Evolutionary conservation across 1,140 invertebrate species (phyloP).

Genomic region (Aphelinus atriplicis): DNA sequence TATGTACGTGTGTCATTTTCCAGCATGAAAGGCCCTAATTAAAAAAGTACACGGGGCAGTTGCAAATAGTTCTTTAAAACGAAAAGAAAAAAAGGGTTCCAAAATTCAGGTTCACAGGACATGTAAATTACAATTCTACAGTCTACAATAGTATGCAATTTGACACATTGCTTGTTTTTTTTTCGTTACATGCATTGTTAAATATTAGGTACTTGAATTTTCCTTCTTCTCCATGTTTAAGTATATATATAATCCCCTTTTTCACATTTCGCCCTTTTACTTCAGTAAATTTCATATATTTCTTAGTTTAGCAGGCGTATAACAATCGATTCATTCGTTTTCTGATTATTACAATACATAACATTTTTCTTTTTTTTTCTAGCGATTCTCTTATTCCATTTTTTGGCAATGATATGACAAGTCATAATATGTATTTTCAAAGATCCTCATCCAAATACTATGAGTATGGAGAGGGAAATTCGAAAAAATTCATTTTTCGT

Average conservation of each 20-base stretch:
- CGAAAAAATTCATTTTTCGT: constrained; percentile 10
- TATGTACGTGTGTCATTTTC: constrained; percentile 6
- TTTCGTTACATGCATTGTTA: constrained; percentile 60
- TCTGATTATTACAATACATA: constrained; percentile 37
- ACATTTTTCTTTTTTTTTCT: constrained; percentile 25
- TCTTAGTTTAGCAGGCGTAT: constrained; percentile 56
- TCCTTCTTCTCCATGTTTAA: constrained; percentile 46
- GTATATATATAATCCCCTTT: constrained; percentile 47
- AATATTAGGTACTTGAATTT: constrained; percentile 48
- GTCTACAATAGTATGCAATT: constrained; percentile 62
- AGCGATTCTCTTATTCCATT: constrained; percentile 11
- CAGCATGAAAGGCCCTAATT: constrained; percentile 7
- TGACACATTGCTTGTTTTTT: constrained; percentile 58
- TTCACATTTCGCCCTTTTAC: constrained; percentile 50
- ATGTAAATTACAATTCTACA: constrained; percentile 59
- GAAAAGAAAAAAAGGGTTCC: constrained; percentile 24
- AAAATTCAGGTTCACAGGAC: constrained; percentile 48
- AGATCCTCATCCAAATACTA: neutral
- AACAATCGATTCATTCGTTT: constrained; percentile 59
- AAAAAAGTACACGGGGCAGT: neutral
- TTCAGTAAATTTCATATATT: constrained; percentile 10
- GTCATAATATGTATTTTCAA: constrained; percentile 56
- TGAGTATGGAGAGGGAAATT: neutral
- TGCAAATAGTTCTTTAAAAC: constrained; percentile 13
- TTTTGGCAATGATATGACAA: constrained; percentile 60